phyloP scores from a whole-genome alignment of 2,888 invertebrate genomes.

The Drosophila demipolita region DNA sequence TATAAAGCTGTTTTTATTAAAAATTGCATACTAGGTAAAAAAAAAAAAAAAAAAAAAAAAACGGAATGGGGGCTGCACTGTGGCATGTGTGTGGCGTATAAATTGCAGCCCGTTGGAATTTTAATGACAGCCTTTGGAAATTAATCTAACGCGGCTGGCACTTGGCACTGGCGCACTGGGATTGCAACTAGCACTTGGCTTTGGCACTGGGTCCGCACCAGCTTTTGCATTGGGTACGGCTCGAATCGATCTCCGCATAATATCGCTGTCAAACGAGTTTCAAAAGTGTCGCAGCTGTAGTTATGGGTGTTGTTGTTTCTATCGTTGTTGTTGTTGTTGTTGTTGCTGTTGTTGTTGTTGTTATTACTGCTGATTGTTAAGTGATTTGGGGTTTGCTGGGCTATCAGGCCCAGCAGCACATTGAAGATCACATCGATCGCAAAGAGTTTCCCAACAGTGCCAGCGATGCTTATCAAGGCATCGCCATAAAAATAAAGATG shows the following conservation, averaged over 20 bases:
- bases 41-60: conserved; percentile 48
- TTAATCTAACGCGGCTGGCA: conserved; percentile 75
- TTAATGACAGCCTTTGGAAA: conserved; percentile 81
- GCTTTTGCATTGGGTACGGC: conserved; percentile 1
- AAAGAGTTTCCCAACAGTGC: conserved; percentile 5
- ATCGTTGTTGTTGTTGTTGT: conserved; percentile 13
- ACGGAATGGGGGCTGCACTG: conserved; percentile 51
- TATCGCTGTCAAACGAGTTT: conserved; percentile 75
- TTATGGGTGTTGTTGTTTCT: conserved; percentile 24
- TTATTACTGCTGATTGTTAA: conserved; percentile 69
- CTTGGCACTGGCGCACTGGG: conserved; percentile 55
- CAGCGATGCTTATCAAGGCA: conserved; percentile 31
- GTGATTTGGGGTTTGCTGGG: conserved; percentile 66
- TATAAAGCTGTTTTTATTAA: conserved; percentile 80
- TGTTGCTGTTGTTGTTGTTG: conserved; percentile 37
- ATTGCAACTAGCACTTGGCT: conserved; percentile 42
- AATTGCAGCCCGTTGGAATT: conserved; percentile 78
- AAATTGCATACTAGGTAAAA: conserved; percentile 63
- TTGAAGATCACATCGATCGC: conserved; percentile 30
- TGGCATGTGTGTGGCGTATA: conserved; percentile 79
- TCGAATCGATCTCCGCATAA: conserved; percentile 53
- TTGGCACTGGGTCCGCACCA: conserved; percentile 5
- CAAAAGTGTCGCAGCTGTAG: conserved; percentile 76
- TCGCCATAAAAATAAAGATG: conserved; percentile 70
- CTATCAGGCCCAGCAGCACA: conserved; percentile 40